phyloP scores from a whole-genome alignment of 1,140 invertebrate species.

The Trypoxylus dichotomus region DNA sequence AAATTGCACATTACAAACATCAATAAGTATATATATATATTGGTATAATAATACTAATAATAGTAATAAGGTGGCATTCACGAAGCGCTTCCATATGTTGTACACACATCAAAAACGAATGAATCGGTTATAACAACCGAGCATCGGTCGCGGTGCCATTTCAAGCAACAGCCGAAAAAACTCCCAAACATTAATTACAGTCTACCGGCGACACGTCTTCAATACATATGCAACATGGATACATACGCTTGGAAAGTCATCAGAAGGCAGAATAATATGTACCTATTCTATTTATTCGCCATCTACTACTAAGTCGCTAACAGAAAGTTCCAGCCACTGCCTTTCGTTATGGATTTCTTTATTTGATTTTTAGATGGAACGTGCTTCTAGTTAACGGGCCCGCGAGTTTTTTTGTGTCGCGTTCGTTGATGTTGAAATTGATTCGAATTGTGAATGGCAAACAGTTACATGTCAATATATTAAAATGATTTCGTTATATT shows the following conservation, averaged over 20 bases:
- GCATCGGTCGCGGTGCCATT: neutral
- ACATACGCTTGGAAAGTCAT: neutral
- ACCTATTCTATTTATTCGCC: neutral
- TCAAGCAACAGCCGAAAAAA: neutral
- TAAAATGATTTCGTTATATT: neutral
- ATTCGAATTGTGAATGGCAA: slow-evolving; percentile 10
- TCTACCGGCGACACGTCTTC: neutral
- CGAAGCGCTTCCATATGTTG: no score
- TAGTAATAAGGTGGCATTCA: neutral
- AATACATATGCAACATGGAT: no score
- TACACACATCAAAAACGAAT: neutral
- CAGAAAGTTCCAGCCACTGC: neutral
- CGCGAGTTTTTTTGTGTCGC: neutral
- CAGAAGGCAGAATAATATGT: neutral
- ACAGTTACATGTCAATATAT: neutral
- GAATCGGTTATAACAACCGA: neutral
- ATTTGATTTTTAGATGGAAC: neutral
- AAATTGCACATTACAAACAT: no score
- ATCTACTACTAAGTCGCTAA: neutral
- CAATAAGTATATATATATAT: neutral
- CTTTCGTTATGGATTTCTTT: neutral
- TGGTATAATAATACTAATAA: neutral
- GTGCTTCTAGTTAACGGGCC: neutral
- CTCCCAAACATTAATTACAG: neutral
- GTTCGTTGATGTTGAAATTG: neutral